phyloP scores from a whole-genome alignment of 2,888 invertebrate species.

The Aelia acuminata region DNA sequence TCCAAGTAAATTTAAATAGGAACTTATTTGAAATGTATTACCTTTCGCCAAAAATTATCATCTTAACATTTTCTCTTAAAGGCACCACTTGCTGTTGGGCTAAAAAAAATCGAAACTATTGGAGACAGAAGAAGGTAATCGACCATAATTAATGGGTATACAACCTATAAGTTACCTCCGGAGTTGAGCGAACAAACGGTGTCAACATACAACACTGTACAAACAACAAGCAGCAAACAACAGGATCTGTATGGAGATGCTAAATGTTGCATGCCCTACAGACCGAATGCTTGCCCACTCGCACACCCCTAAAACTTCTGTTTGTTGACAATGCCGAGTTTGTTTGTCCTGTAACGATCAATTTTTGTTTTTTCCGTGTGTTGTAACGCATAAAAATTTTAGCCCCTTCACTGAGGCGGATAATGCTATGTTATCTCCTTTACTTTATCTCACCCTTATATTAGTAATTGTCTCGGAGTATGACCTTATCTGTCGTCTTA shows the following conservation, averaged over 20 bases:
- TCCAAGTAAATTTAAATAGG: no score
- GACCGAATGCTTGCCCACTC: neutral
- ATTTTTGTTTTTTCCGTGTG: neutral
- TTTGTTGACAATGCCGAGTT: neutral
- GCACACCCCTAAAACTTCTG: neutral
- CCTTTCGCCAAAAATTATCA: no score
- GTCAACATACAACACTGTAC: neutral
- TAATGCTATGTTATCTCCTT: neutral
- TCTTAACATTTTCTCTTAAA: no score
- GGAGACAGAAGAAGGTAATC: no score
- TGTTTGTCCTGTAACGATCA: neutral
- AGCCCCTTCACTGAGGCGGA: neutral
- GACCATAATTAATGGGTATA: neutral
- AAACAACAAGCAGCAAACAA: neutral
- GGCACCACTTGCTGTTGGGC: no score
- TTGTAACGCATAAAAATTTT: neutral
- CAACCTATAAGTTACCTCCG: neutral
- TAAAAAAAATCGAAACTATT: no score
- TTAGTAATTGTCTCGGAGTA: neutral
- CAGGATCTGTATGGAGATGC: neutral
- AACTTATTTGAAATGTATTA: no score
- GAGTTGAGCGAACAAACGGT: neutral
- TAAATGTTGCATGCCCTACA: neutral
- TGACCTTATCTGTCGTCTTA: neutral
- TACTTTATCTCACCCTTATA: neutral